A percentile compares a stretch with the other conserved stretches of the same genome.
These are phyloP conservation scores for Euura saliciscinereae DNA, from an alignment of 1,140 invertebrate species.

Conservation along the genomic window DNA sequence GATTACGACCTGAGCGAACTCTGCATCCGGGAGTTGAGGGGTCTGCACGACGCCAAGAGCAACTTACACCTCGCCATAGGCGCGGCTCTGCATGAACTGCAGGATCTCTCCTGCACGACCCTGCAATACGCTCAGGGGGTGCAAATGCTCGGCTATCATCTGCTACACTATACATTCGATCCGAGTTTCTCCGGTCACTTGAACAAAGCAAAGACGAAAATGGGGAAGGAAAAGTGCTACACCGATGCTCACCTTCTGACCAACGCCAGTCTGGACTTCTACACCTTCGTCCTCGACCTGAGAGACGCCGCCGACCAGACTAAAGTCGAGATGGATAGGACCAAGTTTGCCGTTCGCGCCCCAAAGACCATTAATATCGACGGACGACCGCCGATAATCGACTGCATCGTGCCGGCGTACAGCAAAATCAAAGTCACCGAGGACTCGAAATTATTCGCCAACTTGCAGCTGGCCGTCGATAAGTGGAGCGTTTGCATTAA, in stretches of 20 bases:
- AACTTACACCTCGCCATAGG: conserved; percentile 36
- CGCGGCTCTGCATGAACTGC: conserved; percentile 33
- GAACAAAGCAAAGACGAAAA: conserved; percentile 30
- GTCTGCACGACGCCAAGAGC: conserved; percentile 27
- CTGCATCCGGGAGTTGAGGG: conserved; percentile 40
- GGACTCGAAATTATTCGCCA: conserved; percentile 31
- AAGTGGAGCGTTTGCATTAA: conserved; percentile 42
- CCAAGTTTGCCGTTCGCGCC: conserved; percentile 23
- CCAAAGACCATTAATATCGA: neutral
- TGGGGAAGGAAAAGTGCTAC: conserved; percentile 24
- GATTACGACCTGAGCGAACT: conserved; percentile 40
- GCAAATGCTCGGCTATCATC: conserved; percentile 40
- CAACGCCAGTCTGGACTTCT: conserved; percentile 44
- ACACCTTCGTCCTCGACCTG: conserved; percentile 35
- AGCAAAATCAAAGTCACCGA: conserved; percentile 14
- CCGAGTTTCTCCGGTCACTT: conserved; percentile 30
- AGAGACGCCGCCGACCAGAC: conserved; percentile 33
- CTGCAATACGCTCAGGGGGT: conserved; percentile 38
- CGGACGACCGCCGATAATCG: conserved; percentile 14
- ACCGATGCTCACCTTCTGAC: conserved; percentile 26
- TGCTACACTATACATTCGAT: conserved; percentile 25
- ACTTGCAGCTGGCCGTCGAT: conserved; percentile 33
- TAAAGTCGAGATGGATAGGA: neutral
- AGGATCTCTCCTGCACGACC: conserved; percentile 26
- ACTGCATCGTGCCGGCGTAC: conserved; percentile 44